Base-by-base conservation (phyloP, 2,888 invertebrate species). In the Sialis fuliginosa region DNA sequence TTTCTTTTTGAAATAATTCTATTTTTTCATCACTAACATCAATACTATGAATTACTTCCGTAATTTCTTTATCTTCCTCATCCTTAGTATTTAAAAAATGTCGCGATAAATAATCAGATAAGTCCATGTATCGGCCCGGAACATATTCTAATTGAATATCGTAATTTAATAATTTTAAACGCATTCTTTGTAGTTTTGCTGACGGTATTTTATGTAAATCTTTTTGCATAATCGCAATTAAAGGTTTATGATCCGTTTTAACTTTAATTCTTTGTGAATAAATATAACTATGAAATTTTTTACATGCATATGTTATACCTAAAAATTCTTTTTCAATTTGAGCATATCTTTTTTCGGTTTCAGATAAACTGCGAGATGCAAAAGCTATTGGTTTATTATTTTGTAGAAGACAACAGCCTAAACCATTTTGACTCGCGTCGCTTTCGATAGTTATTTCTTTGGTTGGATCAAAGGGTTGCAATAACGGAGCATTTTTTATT, bases 311-410 rank as follows among this genome's bases (percentile, higher is more conserved):
- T 33, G 10, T 33, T 10, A 44, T 6, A 49, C 8, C 34, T 13
- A 42, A 32, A 8, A 39, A 35, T 39, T 50, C 50, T 39, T 50
- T 49, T 44, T 50, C 48, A 8, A 49, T 47, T 42, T 50, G 50
- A 22, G 50, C 44, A 40, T 52, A 54, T 13, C 48, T 32, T 44
- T 46, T 32, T 45, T 54, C 52, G 30, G 48, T 35, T 7, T 44
- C 10, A 6, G 42, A 49, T 30, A 54, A 43, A 33, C 49, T 43
- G 32, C 46, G n/a, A 4, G 51, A 52, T n/a, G 49, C 50, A 51
- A 50, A 54, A n/a, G 50, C 44, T 22, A 53, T 46, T 7, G 52
- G 52, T 35, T 39, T 44, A 42, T 49, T 45, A 5, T 47, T 13
- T 37, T 53, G 52, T 12, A 52, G n/a, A 8, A 50, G 33, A 33